Conservation (phyloP, 2,888 invertebrate genomes). For the Eupithecia subfuscata region DNA sequence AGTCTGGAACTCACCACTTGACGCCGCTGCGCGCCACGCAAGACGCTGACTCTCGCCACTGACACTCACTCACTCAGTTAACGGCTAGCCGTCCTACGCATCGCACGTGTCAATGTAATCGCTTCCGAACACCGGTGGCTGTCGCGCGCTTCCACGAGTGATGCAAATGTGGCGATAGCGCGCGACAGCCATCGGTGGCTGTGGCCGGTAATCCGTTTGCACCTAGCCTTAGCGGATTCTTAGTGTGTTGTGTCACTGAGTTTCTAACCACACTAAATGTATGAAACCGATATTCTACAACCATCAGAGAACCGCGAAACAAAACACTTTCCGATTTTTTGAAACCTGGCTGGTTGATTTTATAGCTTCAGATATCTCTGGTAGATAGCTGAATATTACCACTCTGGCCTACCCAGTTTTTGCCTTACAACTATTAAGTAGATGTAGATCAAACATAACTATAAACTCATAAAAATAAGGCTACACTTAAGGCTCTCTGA, state of each 20-base stretch:
- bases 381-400: constrained; percentile 13
- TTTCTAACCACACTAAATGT: background rate
- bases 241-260: background rate
- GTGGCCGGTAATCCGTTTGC: too few relatives aligned
- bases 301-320: background rate
- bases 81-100: too few relatives aligned
- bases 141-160: too few relatives aligned
- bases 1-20: too few relatives aligned
- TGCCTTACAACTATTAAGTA: constrained; percentile 63
- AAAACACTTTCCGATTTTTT: background rate
- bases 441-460: constrained; percentile 51
- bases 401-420: constrained; percentile 45
- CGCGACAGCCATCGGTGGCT: too few relatives aligned
- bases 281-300: background rate
- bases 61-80: too few relatives aligned
- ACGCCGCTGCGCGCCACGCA: too few relatives aligned
- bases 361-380: background rate
- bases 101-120: too few relatives aligned
- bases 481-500: constrained; percentile 55
- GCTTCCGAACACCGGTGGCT: too few relatives aligned
- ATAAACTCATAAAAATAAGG: constrained; percentile 52
- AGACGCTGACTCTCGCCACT: too few relatives aligned
- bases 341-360: background rate
- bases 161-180: too few relatives aligned
- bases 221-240: background rate